Conservation (phyloP, 2,113 vertebrate species). For the Micronycteris hirsuta region DNA sequence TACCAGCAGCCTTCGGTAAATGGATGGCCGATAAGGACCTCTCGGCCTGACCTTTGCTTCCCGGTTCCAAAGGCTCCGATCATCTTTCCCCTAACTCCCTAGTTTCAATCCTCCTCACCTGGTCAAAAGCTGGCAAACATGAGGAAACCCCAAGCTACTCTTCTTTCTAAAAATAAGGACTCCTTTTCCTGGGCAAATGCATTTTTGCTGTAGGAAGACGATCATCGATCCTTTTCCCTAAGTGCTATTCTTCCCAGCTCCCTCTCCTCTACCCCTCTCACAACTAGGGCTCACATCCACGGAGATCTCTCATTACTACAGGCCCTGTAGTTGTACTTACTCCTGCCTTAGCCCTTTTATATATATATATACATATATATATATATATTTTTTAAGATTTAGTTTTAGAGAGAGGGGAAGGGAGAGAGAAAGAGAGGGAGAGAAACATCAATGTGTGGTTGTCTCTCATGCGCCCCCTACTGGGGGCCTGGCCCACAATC, state of each 20-base stretch:
- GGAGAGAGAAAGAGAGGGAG: no score
- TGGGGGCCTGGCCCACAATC: no score
- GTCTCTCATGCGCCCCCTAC: no score
- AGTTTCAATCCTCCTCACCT: neutral
- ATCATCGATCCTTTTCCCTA: neutral
- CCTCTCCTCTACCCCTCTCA: neutral
- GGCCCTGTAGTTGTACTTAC: neutral
- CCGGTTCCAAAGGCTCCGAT: neutral
- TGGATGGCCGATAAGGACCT: neutral
- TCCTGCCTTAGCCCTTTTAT: neutral
- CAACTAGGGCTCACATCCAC: neutral
- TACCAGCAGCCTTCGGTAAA: neutral
- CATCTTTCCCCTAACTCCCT: neutral
- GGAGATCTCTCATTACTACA: neutral
- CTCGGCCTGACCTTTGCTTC: neutral
- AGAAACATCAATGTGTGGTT: no score
- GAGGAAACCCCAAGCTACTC: neutral
- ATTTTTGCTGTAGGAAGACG: neutral
- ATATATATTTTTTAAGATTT: no score
- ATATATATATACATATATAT: no score
- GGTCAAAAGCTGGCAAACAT: neutral
- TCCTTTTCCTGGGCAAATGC: neutral
- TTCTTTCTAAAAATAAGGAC: slow-evolving; percentile 16
- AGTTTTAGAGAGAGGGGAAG: no score
- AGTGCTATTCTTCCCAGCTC: neutral